These are phyloP conservation scores for Micropoecilia bifurca DNA, from an alignment of 2,797 vertebrate genomes.

Conservation along the genomic window DNA sequence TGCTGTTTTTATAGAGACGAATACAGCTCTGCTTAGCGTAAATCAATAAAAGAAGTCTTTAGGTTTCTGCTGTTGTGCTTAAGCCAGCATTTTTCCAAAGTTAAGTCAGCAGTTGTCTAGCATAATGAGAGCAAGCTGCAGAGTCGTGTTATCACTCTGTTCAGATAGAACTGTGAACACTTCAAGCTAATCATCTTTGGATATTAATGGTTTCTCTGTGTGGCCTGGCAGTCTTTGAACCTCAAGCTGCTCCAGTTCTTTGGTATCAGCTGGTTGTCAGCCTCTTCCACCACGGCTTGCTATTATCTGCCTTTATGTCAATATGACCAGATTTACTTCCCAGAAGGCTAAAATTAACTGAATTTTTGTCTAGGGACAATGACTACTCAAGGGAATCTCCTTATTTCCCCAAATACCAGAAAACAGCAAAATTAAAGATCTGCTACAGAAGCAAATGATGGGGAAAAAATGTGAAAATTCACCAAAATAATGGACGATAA, in stretches of 20 bases:
- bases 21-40: not conserved
- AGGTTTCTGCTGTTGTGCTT: constrained; percentile 4
- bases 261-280: constrained; percentile 3
- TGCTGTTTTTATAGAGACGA: not conserved
- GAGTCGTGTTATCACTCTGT: not conserved
- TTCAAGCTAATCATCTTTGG: constrained; percentile 9
- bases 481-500: not conserved
- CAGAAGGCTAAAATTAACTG: not conserved
- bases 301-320: constrained; percentile 5
- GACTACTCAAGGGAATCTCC: not conserved
- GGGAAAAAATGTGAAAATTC: not conserved
- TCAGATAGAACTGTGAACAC: constrained; percentile 4
- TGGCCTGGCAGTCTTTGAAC: constrained; percentile 10
- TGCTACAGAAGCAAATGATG: not conserved
- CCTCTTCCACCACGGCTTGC: not conserved
- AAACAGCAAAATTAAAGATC: not conserved
- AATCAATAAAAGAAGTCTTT: not conserved
- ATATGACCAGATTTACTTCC: not conserved
- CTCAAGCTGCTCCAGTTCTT: constrained; percentile 5
- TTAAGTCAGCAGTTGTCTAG: constrained; percentile 10
- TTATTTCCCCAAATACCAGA: not conserved
- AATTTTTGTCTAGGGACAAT: not conserved
- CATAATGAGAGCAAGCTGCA: constrained; percentile 9
- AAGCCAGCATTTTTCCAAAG: constrained; percentile 2
- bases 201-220: constrained; percentile 9